Percentiles rank a stretch among this genome's conserved stretches.
Evolutionary conservation across 2,888 invertebrate genomes (phyloP).

Genomic region (Drosophila percnosoma): DNA sequence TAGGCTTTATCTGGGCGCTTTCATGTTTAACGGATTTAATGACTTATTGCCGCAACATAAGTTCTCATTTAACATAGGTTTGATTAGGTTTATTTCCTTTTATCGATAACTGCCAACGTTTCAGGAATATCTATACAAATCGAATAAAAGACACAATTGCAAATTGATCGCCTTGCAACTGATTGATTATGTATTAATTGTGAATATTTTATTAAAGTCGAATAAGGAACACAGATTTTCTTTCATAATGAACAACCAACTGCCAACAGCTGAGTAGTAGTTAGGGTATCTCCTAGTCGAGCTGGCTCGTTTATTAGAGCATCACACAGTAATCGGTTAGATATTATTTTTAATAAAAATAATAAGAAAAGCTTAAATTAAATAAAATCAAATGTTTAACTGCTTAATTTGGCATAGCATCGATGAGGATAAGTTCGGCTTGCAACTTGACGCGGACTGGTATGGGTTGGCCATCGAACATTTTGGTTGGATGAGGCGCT

Average conservation of each 20-base stretch:
- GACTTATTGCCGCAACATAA: neutral
- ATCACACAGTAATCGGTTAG: neutral
- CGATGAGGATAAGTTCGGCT: slow-evolving; percentile 8
- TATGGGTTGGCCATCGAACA: slow-evolving; percentile 22
- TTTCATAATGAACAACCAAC: neutral
- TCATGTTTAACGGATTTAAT: neutral
- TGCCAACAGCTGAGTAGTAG: neutral
- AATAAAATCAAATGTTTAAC: neutral
- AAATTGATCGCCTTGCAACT: neutral
- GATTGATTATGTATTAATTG: neutral
- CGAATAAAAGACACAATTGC: neutral
- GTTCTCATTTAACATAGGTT: too few species aligned
- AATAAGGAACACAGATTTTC: neutral
- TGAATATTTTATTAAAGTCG: neutral
- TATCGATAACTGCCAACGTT: neutral
- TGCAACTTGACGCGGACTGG: slow-evolving; percentile 14
- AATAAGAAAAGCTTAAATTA: neutral
- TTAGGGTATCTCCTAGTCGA: neutral
- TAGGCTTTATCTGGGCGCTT: neutral
- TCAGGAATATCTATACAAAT: neutral
- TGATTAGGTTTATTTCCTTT: neutral
- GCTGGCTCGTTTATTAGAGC: neutral
- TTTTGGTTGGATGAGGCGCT: slow-evolving; percentile 15
- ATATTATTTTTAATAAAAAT: neutral
- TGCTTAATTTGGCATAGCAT: neutral